A percentile compares a stretch with the other conserved stretches of the same genome.
Evolutionary conservation across 2,888 invertebrate genomes (phyloP).

Genomic region (Tuta absoluta): DNA sequence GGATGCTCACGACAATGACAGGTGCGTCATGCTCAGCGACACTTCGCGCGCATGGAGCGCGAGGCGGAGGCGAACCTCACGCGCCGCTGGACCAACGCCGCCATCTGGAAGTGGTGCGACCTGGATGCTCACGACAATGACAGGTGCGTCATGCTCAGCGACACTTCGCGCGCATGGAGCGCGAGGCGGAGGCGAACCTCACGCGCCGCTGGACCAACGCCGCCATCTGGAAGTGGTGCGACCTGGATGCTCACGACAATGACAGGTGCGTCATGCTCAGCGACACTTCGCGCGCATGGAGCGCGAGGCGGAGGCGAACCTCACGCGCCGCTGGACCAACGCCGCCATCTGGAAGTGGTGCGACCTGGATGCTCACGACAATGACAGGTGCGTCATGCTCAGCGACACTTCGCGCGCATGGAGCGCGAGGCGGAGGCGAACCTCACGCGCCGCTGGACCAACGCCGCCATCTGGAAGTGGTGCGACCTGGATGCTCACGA

Average conservation of each 20-base stretch:
- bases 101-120: conserved; percentile 99
- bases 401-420: conserved; percentile 92
- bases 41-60: conserved; percentile 92
- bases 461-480: conserved; percentile 99
- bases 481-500: conserved; percentile 97
- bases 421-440: conserved; percentile 94
- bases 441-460: conserved; percentile 91
- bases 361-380: conserved; percentile 95
- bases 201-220: conserved; percentile 94
- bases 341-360: conserved; percentile 99
- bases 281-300: conserved; percentile 94
- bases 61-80: conserved; percentile 94
- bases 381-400: conserved; percentile 84
- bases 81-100: conserved; percentile 94
- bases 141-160: conserved; percentile 84
- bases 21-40: conserved; percentile 85
- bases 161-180: conserved; percentile 93
- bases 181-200: conserved; percentile 92
- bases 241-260: conserved; percentile 95
- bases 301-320: conserved; percentile 92
- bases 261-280: conserved; percentile 85
- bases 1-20: conserved; percentile 94
- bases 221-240: conserved; percentile 99
- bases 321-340: conserved; percentile 92
- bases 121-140: conserved; percentile 96